phyloP scores from a whole-genome alignment of 2,888 invertebrate genomes.

The Oscheius sp. region DNA sequence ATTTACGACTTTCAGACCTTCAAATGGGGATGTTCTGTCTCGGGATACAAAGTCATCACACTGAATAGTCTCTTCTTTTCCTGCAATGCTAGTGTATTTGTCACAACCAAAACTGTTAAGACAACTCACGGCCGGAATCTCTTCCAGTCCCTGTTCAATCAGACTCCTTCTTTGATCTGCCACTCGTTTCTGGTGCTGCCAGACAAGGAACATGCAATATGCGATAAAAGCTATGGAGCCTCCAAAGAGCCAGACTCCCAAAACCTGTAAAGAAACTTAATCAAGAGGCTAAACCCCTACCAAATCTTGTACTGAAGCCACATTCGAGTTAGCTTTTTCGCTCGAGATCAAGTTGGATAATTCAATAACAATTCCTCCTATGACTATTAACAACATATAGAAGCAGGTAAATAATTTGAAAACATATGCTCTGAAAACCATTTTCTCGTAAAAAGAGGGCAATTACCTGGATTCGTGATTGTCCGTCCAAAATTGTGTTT shows the following conservation, averaged over 20 bases:
- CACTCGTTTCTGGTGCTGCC: constrained; percentile 43
- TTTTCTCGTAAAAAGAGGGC: neutral
- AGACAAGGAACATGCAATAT: constrained; percentile 51
- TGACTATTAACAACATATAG: constrained; percentile 60
- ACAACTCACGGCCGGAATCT: constrained; percentile 20
- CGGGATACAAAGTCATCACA: constrained; percentile 8
- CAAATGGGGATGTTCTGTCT: constrained; percentile 11
- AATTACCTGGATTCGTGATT: constrained; percentile 33
- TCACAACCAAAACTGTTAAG: neutral
- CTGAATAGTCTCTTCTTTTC: constrained; percentile 12
- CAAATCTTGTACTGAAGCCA: constrained; percentile 49
- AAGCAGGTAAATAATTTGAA: constrained; percentile 60
- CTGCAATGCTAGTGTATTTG: constrained; percentile 6
- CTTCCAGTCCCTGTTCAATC: constrained; percentile 12
- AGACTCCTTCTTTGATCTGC: constrained; percentile 43
- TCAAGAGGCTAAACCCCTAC: constrained; percentile 31
- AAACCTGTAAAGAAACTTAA: constrained; percentile 36
- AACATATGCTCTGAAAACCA: constrained; percentile 39
- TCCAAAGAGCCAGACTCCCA: constrained; percentile 53
- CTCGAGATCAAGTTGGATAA: constrained; percentile 55
- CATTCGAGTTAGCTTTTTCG: constrained; percentile 38
- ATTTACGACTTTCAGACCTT: constrained; percentile 21
- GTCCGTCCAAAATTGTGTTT: constrained; percentile 17
- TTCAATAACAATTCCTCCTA: constrained; percentile 58
- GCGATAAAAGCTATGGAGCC: constrained; percentile 55